Conservation (phyloP, 37 sponge, comb jelly and placozoan species). For the Chondrilla cf. caribensis region DNA sequence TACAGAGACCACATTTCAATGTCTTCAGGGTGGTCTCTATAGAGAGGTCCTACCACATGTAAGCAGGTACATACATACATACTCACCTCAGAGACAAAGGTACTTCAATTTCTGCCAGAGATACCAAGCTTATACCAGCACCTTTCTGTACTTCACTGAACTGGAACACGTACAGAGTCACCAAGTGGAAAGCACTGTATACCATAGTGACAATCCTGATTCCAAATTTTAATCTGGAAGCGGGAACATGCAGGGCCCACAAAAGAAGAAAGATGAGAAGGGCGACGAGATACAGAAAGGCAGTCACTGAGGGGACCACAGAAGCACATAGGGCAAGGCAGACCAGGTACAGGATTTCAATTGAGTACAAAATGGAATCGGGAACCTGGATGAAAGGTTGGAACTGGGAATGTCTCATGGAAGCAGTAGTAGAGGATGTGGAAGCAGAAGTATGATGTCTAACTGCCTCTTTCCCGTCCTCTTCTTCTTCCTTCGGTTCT, state of each 20-base stretch:
- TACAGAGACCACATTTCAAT: too few species aligned
- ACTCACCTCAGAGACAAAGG: constrained; percentile 14
- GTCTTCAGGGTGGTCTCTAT: too few species aligned
- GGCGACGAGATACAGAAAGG: constrained; percentile 46
- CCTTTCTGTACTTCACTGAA: constrained; percentile 43
- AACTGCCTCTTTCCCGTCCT: too few species aligned
- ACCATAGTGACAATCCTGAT: constrained; percentile 29
- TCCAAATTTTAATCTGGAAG: neutral
- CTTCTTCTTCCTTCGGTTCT: neutral
- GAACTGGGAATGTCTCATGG: neutral
- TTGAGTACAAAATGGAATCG: neutral
- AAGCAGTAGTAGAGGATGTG: neutral
- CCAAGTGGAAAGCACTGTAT: constrained; percentile 58
- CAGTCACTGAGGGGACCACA: constrained; percentile 36
- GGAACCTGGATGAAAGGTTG: constrained; percentile 13
- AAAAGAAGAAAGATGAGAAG: constrained; percentile 35
- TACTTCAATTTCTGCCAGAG: constrained; percentile 29
- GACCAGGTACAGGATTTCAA: neutral
- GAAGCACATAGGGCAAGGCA: neutral
- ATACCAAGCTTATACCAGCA: constrained; percentile 2
- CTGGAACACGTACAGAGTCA: constrained; percentile 76
- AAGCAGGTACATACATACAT: too few species aligned
- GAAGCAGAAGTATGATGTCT: neutral
- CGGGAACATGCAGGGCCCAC: constrained; percentile 49
- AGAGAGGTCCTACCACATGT: too few species aligned